phyloP scores from a whole-genome alignment of 2,797 vertebrate genomes.

The Nothura maculosa region DNA sequence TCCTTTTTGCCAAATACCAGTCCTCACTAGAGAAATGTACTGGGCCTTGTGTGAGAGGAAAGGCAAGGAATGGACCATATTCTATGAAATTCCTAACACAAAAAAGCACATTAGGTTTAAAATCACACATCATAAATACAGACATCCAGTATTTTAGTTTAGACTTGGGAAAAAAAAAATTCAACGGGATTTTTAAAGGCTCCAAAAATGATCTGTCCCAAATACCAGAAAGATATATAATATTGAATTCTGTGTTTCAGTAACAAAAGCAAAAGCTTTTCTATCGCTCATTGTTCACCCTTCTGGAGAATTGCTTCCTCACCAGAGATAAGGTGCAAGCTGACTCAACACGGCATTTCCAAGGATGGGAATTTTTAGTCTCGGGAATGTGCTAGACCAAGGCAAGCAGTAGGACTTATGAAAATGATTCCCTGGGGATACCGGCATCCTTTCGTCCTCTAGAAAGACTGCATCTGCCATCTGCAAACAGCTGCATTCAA shows the following conservation, averaged over 20 bases:
- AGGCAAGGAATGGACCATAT: background rate
- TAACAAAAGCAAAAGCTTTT: background rate
- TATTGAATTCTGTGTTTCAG: rapidly evolving
- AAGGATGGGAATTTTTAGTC: rapidly evolving
- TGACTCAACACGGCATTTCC: rapidly evolving
- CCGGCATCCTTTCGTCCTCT: background rate
- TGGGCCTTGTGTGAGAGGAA: background rate
- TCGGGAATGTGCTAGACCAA: rapidly evolving
- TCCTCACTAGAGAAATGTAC: background rate
- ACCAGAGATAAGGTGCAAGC: rapidly evolving
- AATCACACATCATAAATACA: background rate
- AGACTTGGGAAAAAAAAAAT: background rate
- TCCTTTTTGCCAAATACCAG: background rate
- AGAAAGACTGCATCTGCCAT: rapidly evolving
- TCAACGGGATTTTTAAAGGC: background rate
- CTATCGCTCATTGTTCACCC: background rate
- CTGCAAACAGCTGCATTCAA: background rate
- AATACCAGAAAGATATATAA: background rate
- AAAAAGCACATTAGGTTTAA: background rate
- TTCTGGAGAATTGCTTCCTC: background rate
- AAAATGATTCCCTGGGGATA: rapidly evolving
- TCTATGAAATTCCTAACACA: background rate
- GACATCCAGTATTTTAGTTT: background rate
- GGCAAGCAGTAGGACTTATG: rapidly evolving
- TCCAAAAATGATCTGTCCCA: background rate